phyloP scores from a whole-genome alignment of 2,797 vertebrate species.

The Halcyon leucocephala region DNA sequence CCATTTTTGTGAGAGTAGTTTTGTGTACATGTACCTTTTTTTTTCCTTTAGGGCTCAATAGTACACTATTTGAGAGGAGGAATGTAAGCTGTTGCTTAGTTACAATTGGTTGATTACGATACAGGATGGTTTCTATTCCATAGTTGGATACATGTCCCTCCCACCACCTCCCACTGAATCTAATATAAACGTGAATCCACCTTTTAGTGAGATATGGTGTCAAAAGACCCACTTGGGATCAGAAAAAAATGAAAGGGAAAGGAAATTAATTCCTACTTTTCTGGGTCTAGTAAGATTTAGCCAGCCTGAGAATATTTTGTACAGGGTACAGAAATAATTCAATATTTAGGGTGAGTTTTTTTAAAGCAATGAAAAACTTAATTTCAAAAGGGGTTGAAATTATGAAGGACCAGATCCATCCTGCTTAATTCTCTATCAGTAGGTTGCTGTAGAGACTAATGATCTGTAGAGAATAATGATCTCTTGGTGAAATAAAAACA shows the following conservation, averaged over 20 bases:
- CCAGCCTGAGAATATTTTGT: background rate
- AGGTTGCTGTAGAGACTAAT: background rate
- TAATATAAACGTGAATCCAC: background rate
- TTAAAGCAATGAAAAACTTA: background rate
- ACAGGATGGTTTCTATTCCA: background rate
- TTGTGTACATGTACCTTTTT: background rate
- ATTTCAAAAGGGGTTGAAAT: background rate
- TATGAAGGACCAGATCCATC: background rate
- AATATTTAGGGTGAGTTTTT: background rate
- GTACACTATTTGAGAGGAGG: background rate
- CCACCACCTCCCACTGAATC: background rate
- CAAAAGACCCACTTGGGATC: background rate
- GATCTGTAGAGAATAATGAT: background rate
- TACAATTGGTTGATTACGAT: background rate
- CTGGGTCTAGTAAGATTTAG: background rate
- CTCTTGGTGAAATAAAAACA: background rate
- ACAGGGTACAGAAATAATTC: background rate
- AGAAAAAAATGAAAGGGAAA: background rate
- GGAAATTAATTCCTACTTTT: background rate
- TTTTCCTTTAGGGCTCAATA: background rate
- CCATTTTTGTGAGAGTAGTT: background rate
- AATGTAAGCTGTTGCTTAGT: conserved; percentile 21
- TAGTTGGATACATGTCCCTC: background rate
- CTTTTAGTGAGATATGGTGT: background rate
- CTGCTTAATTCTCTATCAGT: background rate